Conservation (phyloP, 2,888 invertebrate species). For the Drosophila nr. fundita region DNA sequence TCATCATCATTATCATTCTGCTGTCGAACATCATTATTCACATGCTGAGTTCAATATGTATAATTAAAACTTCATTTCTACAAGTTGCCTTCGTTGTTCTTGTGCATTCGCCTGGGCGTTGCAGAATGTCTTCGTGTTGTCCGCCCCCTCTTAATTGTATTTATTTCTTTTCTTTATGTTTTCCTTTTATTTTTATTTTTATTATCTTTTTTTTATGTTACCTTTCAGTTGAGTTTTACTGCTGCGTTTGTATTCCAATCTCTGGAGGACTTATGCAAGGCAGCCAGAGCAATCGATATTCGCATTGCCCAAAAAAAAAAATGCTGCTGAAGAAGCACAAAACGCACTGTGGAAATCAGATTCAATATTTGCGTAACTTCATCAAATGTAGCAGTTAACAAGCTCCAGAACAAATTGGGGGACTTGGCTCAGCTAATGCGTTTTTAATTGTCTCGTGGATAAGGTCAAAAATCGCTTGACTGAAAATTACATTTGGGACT, state of each 20-base stretch:
- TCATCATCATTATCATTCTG: conserved; percentile 5
- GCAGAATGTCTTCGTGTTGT: conserved; percentile 11
- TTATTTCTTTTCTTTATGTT: conserved; percentile 6
- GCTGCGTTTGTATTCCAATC: conserved; percentile 63
- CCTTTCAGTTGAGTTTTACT: conserved; percentile 28
- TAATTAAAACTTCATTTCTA: conserved; percentile 71
- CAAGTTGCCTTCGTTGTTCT: conserved; percentile 53
- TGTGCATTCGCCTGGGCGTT: conserved; percentile 49
- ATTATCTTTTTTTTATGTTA: conserved; percentile 17
- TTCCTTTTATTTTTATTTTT: conserved; percentile 16
- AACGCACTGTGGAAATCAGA: conserved; percentile 40
- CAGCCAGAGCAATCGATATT: conserved; percentile 80
- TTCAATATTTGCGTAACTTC: conserved; percentile 1
- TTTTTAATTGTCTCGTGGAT: conserved; percentile 42
- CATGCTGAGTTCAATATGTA: conserved; percentile 46
- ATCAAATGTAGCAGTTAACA: conserved; percentile 5
- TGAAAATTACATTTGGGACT: conserved; percentile 46
- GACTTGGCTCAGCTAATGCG: conserved; percentile 26
- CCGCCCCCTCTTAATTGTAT: conserved; percentile 1
- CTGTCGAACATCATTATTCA: conserved; percentile 7
- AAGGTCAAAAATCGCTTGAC: conserved; percentile 20
- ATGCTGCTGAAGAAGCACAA: conserved; percentile 21
- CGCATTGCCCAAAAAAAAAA: conserved; percentile 62
- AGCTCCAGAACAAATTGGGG: background rate
- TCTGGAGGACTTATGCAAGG: conserved; percentile 82